Evolutionary conservation across 2,113 vertebrate genomes (phyloP), one percentile per base, ranked within the genome.

Genomic region (Baryphthengus martii): DNA sequence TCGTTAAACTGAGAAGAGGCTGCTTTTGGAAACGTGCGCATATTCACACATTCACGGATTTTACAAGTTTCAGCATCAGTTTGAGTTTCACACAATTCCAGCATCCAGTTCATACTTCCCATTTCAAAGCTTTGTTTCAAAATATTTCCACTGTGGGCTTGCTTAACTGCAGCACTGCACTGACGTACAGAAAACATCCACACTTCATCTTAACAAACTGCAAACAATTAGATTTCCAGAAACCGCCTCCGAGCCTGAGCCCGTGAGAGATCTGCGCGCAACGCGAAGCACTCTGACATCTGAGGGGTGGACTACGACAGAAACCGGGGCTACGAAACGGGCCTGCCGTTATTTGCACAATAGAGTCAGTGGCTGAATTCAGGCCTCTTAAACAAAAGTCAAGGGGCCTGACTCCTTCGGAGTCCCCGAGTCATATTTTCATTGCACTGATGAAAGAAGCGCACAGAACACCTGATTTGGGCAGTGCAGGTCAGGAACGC

Each of bases 81-180:
- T 77, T 67, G 55, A 84, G 47, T 82, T 88, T 93, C 90, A 93
- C 87, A 78, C 88, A 87, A 47, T 89, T 88, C 81, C 85, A 93
- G 66, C 88, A 95, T 59, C 50, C 70, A 75, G 35, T 50, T 85
- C 74, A 21, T 59, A 23, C 18, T 35, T 74, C 52, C 92, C 37
- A 26, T 61, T 89, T 59, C 70, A 79, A 82, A 95, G 53, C 53
- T 91, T 88, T 89, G 53, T 90, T 97, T 94, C 72, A 91, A 65
- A 90, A 49, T 39, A 91, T 85, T 90, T 65, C 79, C 62, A 55
- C 67, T 72, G 14, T 50, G 44, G 67, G 79, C 83, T 17, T 73
- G 67, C 86, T 53, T 47, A 35, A 17, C 86, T 73, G 42, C 76
- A 83, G 47, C 82, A 62, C 35, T 4, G 9, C 37, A 42, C 0